Evolutionary conservation across 2,888 invertebrate species (phyloP), one percentile per base, ranked within the genome.

Genomic region (Callyntrura sp.): DNA sequence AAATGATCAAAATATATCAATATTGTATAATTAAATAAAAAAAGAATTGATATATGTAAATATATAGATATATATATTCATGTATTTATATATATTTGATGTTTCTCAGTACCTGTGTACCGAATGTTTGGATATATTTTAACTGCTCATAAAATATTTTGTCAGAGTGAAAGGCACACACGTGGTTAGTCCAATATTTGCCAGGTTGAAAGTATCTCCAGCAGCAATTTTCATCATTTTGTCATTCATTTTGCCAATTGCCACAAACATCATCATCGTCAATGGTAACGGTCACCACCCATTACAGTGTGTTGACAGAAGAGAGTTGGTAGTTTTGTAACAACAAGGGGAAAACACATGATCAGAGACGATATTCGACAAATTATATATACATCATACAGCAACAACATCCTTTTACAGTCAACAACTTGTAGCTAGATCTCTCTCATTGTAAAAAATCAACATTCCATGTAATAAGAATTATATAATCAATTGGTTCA

Each of bases 61-160:
- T n/a, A 45, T 43, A 23, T 11, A 85, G 60, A 43, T 60, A 78
- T 55, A 60, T 85, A 85, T 76, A 78, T 68, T 17, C 62, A 62
- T 85, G 65, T 65, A 28, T 25, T 14, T 25, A 28, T 43, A 43
- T 35, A 68, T 70, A 70, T 43, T 8, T 9, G 43, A 14, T 68
- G 45, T 73, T 45, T 85, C 73, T 86, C 90, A 90, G 90, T 90
- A 90, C 90, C 90, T 90, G 90, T 90, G 90, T 90, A 90, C 90
- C 90, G 90, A 90, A 86, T 86, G 90, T 65, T 83, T 90, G 83
- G 86, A 85, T 82, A 87, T 76, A 90, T 68, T 90, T 86, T 90
- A 85, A 90, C 90, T 90, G 90, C 90, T 88, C 88, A 86, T 60
- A 89, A 84, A 90, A 89, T 57, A 70, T 84, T 89, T 85, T 90